These are phyloP conservation scores for Lordiphosa andalusiaca DNA, from an alignment of 2,888 invertebrate species.

Conservation along the genomic window DNA sequence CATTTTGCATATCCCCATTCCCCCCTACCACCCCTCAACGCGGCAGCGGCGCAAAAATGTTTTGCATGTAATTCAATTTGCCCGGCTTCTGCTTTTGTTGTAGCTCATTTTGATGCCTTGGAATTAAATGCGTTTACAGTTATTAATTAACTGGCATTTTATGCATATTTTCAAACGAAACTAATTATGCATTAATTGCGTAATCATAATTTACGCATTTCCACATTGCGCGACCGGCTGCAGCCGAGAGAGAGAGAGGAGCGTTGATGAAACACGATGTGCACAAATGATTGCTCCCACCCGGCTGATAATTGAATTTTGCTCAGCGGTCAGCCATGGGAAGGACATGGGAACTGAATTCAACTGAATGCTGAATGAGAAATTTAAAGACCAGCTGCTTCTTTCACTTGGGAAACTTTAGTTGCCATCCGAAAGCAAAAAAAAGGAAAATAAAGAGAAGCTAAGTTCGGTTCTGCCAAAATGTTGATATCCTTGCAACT, in stretches of 20 bases:
- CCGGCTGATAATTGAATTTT: slow-evolving; percentile 21
- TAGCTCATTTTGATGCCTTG: slow-evolving; percentile 18
- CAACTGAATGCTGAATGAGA: no score
- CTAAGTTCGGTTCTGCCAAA: no score
- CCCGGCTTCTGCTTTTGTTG: slow-evolving; percentile 10
- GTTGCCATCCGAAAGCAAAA: no score
- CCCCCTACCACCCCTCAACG: slow-evolving; percentile 14
- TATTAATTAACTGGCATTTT: slow-evolving; percentile 59
- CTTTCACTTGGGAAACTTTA: no score
- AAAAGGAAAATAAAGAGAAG: no score
- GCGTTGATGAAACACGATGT: neutral
- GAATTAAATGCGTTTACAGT: slow-evolving; percentile 47
- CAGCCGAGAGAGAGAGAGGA: no score
- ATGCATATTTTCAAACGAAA: slow-evolving; percentile 41
- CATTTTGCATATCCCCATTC: slow-evolving; percentile 37
- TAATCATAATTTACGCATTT: slow-evolving; percentile 44
- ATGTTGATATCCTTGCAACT: no score
- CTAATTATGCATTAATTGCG: slow-evolving; percentile 54
- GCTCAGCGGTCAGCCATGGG: slow-evolving; percentile 6
- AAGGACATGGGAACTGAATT: no score
- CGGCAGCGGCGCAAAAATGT: slow-evolving; percentile 12
- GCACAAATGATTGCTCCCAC: no score
- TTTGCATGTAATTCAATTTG: slow-evolving; percentile 48
- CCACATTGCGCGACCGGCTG: no score
- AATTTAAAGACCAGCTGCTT: no score